Conservation (phyloP, 2,797 vertebrate genomes). For the Malacoraja senta region DNA sequence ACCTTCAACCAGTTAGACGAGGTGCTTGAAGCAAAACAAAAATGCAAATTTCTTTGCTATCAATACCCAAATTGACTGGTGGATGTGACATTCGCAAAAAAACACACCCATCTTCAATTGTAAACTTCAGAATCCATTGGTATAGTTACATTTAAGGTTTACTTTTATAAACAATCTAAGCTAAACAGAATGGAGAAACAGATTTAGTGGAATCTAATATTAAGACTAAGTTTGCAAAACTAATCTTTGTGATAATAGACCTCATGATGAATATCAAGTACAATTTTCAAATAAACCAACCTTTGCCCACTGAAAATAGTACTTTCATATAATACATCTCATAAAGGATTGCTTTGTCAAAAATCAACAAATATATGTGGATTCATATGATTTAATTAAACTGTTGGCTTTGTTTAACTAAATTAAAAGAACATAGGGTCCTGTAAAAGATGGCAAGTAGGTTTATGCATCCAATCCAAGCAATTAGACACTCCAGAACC, state of each 20-base stretch:
- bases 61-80: not conserved
- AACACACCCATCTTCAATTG: not conserved
- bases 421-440: not conserved
- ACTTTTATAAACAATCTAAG: not conserved
- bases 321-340: not conserved
- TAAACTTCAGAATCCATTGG: not conserved
- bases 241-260: not conserved
- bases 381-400: not conserved
- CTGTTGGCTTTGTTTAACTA: not conserved
- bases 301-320: not conserved
- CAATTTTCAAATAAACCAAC: not conserved
- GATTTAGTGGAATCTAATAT: not conserved
- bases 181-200: not conserved
- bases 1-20: not conserved
- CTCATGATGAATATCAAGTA: not conserved
- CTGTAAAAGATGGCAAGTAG: not conserved
- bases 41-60: no score
- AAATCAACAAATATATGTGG: not conserved
- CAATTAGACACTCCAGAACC: not conserved
- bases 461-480: not conserved
- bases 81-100: not conserved
- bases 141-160: not conserved
- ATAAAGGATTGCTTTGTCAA: not conserved
- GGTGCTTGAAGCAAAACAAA: not conserved
- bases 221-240: not conserved